Evolutionary conservation across 2,797 vertebrate species (phyloP).

Genomic region (Margarornis squamiger): DNA sequence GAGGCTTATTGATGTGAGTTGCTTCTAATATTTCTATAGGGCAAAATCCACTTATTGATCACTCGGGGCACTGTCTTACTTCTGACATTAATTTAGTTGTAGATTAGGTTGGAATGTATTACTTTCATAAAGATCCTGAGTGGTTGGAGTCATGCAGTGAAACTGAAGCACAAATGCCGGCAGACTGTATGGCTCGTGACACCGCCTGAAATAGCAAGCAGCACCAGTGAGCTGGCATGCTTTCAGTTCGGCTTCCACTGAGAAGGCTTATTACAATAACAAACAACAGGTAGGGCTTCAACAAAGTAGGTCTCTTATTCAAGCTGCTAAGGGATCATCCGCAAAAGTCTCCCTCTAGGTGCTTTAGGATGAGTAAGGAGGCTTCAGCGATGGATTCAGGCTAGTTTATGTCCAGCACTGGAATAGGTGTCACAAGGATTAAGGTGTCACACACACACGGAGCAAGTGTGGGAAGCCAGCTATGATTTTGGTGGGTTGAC

Average conservation of each 20-base stretch:
- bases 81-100: conserved; percentile 63
- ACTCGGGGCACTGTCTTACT: conserved; percentile 43
- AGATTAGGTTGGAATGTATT: conserved; percentile 62
- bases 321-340: conserved; percentile 7
- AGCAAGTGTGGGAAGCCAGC: not conserved
- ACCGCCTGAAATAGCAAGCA: conserved; percentile 52
- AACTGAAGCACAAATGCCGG: conserved; percentile 43
- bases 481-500: not conserved
- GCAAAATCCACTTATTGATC: conserved; percentile 61
- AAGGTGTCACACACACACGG: not conserved
- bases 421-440: not conserved
- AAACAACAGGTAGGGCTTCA: conserved; percentile 50
- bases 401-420: not conserved
- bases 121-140: conserved; percentile 62
- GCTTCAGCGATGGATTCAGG: conserved; percentile 7
- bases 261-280: conserved; percentile 38
- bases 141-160: conserved; percentile 56
- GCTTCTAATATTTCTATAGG: conserved; percentile 51
- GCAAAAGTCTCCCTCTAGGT: not conserved
- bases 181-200: conserved; percentile 26
- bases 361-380: not conserved
- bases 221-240: conserved; percentile 13
- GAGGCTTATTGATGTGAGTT: conserved; percentile 61
- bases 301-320: not conserved
- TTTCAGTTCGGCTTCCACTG: conserved; percentile 26